Evolutionary conservation across 92 coral and sea anemone species (phyloP).

Genomic region (Heliopora coerulea): DNA sequence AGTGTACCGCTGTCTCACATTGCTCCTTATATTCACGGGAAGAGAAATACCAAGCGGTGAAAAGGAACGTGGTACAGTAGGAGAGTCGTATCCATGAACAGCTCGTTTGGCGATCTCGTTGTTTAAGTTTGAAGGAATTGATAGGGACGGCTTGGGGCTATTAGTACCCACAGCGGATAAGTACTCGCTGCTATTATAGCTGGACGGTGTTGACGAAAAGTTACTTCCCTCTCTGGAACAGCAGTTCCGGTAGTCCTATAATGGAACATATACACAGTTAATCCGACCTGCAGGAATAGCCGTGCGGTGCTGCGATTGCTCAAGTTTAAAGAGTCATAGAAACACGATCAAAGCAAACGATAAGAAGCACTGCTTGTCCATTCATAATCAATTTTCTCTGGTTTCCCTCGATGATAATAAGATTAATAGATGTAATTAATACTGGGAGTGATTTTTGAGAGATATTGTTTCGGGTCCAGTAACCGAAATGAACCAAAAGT

Average conservation of each 20-base stretch:
- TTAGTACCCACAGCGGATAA: background rate
- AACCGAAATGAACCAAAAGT: too few species aligned
- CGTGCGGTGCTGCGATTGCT: too few species aligned
- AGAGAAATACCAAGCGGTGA: constrained; percentile 77
- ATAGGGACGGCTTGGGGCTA: background rate
- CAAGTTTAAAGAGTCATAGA: too few species aligned
- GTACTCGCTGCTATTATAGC: constrained; percentile 73
- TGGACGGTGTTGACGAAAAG: constrained; percentile 78
- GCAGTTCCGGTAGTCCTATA: constrained; percentile 92
- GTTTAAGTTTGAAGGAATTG: background rate
- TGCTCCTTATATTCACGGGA: constrained; percentile 73
- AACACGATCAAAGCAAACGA: too few species aligned
- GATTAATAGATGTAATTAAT: too few species aligned
- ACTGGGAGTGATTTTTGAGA: too few species aligned
- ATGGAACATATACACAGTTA: too few species aligned
- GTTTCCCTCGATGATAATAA: too few species aligned
- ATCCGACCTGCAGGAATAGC: too few species aligned
- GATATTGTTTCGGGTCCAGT: too few species aligned
- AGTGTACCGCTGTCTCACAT: constrained; percentile 61
- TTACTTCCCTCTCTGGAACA: constrained; percentile 89
- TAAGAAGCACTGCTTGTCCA: too few species aligned
- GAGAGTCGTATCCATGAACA: constrained; percentile 6
- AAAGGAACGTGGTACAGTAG: constrained; percentile 47
- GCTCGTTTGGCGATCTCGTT: constrained; percentile 2
- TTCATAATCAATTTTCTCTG: too few species aligned